These are phyloP conservation scores for Andrena marginata DNA, from an alignment of 2,888 invertebrate species.

Conservation along the genomic window DNA sequence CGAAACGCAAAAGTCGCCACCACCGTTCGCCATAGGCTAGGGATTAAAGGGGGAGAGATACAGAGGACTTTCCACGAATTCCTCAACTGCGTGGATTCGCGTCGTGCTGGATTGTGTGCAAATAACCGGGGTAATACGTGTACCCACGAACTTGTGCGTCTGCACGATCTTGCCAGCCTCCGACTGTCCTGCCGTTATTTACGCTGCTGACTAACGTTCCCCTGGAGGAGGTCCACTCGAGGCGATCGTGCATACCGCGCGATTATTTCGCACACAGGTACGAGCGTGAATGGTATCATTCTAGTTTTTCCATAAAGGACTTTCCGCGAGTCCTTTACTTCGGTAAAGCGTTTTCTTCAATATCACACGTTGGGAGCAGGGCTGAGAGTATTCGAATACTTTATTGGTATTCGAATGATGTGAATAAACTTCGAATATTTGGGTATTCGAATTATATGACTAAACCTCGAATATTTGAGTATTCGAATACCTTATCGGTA, in stretches of 20 bases:
- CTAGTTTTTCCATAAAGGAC: too few species aligned
- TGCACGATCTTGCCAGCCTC: constrained; percentile 26
- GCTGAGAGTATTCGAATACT: too few species aligned
- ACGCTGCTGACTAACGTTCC: constrained; percentile 53
- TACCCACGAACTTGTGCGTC: constrained; percentile 36
- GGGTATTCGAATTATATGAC: too few species aligned
- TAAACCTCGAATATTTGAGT: not conserved
- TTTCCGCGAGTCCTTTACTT: not conserved
- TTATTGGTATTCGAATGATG: too few species aligned
- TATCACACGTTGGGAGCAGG: too few species aligned
- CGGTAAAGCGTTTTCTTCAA: too few species aligned
- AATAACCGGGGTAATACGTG: constrained; percentile 60
- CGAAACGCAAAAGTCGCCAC: constrained; percentile 36
- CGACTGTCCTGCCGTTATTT: constrained; percentile 45
- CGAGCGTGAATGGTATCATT: not conserved
- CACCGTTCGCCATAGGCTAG: not conserved
- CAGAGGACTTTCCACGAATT: constrained; percentile 59
- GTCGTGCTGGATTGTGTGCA: constrained; percentile 65
- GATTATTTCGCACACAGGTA: constrained; percentile 59
- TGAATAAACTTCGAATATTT: too few species aligned
- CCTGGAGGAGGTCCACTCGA: constrained; percentile 43
- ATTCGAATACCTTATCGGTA: too few species aligned
- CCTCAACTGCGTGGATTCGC: constrained; percentile 52
- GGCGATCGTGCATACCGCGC: constrained; percentile 55
- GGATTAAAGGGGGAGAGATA: not conserved